Conservation (phyloP, 2,888 invertebrate species). For the Eremobia ochroleuca region DNA sequence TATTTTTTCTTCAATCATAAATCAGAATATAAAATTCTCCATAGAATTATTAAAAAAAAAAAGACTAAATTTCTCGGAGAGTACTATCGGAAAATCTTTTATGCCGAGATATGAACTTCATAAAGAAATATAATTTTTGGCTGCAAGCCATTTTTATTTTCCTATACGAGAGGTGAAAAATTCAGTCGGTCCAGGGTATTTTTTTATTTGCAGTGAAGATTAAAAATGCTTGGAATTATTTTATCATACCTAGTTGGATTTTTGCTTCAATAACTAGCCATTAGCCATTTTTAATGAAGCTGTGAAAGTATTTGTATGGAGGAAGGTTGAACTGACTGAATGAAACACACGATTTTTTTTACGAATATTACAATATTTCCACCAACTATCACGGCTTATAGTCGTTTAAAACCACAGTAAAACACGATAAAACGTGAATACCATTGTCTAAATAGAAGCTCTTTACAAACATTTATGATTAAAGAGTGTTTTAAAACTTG, state of each 20-base stretch:
- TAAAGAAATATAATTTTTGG: conserved; percentile 53
- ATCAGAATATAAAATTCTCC: not conserved
- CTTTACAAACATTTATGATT: conserved; percentile 26
- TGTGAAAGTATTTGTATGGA: not conserved
- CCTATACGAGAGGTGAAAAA: conserved; percentile 43
- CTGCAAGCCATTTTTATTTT: conserved; percentile 55
- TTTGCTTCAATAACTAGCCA: not conserved
- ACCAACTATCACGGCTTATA: not conserved
- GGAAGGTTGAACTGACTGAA: not conserved
- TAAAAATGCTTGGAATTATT: conserved; percentile 19
- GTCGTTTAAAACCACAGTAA: not conserved
- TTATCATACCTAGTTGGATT: too few relatives aligned
- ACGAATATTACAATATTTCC: not conserved
- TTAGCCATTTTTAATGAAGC: not conserved
- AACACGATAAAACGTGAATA: not conserved
- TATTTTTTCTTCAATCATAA: not conserved
- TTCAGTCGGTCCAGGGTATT: not conserved
- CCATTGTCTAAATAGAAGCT: conserved; percentile 6
- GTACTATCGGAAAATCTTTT: conserved; percentile 28
- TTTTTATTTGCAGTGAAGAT: conserved; percentile 21
- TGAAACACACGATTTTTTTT: not conserved
- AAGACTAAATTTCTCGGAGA: not conserved
- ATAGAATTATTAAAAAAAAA: not conserved
- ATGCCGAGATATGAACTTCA: conserved; percentile 43
- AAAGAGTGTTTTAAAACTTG: conserved; percentile 42